Base-by-base conservation (phyloP, 2,113 vertebrate species). In the Pituophis catenifer region DNA sequence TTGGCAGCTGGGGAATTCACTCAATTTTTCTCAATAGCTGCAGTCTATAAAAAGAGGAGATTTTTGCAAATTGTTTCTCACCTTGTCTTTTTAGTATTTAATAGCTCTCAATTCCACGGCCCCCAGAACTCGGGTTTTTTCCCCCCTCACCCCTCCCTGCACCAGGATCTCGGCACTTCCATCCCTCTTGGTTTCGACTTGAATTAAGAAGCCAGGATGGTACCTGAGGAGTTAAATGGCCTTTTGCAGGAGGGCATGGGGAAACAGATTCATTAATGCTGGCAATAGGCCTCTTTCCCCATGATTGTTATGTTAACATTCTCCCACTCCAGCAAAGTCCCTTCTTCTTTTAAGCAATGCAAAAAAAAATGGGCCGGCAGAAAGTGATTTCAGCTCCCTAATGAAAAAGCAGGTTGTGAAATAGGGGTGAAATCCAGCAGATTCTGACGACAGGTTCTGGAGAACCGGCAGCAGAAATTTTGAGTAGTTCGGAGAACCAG, bases 1-100 rank as follows among this genome's bases (percentile, higher is more conserved):
- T 96, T 95, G 97, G 98, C 96, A 98, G 97, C 98, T 97, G 95
- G 98, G 98, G 98, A 98, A 98, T 98, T 98, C 97, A 98, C 97
- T 98, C 98, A 98, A 98, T 98, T 98, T 98, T 98, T 98, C 98
- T 98, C 98, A 98, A 98, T 98, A 97, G 98, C 97, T 98, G 97
- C 96, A 98, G 98, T 98, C 98, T 98, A 98, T 98, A 98, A 98
- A 98, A 98, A 98, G 97, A 98, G 98, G 98, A 98, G 98, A 98
- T 98, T 98, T 93, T 97, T 98, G 97, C 97, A 98, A 98, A 99
- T 98, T 98, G 98, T 98, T 98, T 98, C 97, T 98, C 97, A 98
- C 98, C 97, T 98, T 98, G 97, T 98, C 98, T 98, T 98, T 98
- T 98, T 97, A 98, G 98, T 98, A 98, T 98, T 98, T 98, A 98